A percentile compares a stretch with the other conserved stretches of the same genome.
phyloP scores from a whole-genome alignment of 2,888 invertebrate species.

The Brassicogethes aeneus region DNA sequence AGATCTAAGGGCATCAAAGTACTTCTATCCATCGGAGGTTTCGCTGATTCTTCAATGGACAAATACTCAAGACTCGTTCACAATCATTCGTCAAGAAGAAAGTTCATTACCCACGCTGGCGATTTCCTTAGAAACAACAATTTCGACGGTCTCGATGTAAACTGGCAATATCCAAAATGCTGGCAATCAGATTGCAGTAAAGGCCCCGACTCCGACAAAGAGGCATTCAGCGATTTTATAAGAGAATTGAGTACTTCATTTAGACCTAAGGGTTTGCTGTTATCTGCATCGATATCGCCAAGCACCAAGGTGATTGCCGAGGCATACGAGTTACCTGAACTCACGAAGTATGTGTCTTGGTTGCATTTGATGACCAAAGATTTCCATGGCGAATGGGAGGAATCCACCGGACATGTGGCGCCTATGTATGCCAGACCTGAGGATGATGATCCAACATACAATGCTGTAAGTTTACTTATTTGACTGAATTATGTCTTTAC shows the following conservation, averaged over 20 bases:
- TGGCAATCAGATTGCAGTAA: conserved; percentile 84
- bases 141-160: conserved; percentile 86
- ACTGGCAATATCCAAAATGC: conserved; percentile 92
- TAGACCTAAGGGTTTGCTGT: conserved; percentile 57
- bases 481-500: conserved; percentile 3
- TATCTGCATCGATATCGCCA: conserved; percentile 81
- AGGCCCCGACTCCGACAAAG: conserved; percentile 73
- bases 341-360: conserved; percentile 78
- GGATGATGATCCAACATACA: conserved; percentile 66
- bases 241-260: conserved; percentile 66
- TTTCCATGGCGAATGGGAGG: conserved; percentile 88
- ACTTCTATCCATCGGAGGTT: conserved; percentile 83
- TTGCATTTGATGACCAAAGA: conserved; percentile 89
- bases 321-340: conserved; percentile 70
- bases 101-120: conserved; percentile 65
- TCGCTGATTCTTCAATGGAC: conserved; percentile 89
- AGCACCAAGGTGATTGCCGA: conserved; percentile 75
- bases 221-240: conserved; percentile 66
- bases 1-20: conserved; percentile 70
- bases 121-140: conserved; percentile 70
- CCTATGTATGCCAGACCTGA: conserved; percentile 74
- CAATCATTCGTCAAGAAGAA: conserved; percentile 57
- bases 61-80: conserved; percentile 80
- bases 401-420: conserved; percentile 81
- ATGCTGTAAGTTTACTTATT: conserved; percentile 49